A percentile compares a stretch with the other conserved stretches of the same genome.
Evolutionary conservation across 2,888 invertebrate genomes (phyloP).

Genomic region (Globia sparganii): DNA sequence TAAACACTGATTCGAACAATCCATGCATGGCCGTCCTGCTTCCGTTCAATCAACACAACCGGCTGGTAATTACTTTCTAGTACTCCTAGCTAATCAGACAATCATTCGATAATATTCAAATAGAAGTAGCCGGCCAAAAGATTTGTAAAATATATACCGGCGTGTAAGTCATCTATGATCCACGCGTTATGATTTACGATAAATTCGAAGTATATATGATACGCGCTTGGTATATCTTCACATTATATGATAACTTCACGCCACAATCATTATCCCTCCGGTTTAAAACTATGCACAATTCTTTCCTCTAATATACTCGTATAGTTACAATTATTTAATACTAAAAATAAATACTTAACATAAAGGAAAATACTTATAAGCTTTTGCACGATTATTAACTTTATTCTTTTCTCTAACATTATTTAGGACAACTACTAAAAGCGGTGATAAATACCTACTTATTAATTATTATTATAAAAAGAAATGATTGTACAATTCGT

Average conservation of each 20-base stretch:
- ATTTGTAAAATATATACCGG: constrained; percentile 37
- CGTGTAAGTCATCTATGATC: constrained; percentile 22
- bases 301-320: constrained; percentile 45
- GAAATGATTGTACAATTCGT: constrained; percentile 37
- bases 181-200: constrained; percentile 29
- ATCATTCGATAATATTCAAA: constrained; percentile 26
- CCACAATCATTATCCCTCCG: constrained; percentile 23
- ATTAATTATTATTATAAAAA: constrained; percentile 44
- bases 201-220: constrained; percentile 21
- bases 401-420: constrained; percentile 51
- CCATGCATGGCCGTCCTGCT: constrained; percentile 35
- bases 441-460: constrained; percentile 60
- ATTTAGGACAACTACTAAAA: constrained; percentile 63
- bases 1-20: constrained; percentile 56
- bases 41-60: constrained; percentile 35
- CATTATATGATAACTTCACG: constrained; percentile 35
- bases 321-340: constrained; percentile 47
- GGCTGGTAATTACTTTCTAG: constrained; percentile 21
- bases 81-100: constrained; percentile 33
- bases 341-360: constrained; percentile 52
- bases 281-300: constrained; percentile 54
- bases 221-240: constrained; percentile 25
- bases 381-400: constrained; percentile 50
- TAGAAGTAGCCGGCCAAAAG: constrained; percentile 47
- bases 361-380: constrained; percentile 55